phyloP scores from a whole-genome alignment of 2,888 invertebrate species.

The Troilus luridus region DNA sequence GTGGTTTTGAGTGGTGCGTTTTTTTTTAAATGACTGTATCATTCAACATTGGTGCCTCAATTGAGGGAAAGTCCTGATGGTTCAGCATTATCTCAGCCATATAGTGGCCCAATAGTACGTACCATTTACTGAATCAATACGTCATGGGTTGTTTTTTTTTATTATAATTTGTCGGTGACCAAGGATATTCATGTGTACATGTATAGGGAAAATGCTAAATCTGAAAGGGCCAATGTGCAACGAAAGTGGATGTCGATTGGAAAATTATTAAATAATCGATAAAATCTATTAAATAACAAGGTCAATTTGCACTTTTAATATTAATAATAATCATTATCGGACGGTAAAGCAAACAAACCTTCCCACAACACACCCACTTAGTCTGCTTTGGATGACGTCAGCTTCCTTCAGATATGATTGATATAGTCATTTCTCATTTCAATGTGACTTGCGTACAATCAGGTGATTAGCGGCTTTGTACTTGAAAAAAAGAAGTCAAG shows the following conservation, averaged over 20 bases:
- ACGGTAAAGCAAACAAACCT: not conserved
- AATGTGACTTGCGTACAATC: not conserved
- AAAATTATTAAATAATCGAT: not conserved
- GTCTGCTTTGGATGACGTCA: not conserved
- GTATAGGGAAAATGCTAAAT: not conserved
- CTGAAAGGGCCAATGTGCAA: not conserved
- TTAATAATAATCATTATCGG: not conserved
- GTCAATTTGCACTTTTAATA: not conserved
- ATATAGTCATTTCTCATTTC: not conserved
- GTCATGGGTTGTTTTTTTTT: no score
- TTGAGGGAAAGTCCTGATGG: no score
- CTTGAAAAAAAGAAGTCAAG: not conserved
- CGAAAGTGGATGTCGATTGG: not conserved
- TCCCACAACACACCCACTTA: not conserved
- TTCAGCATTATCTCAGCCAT: no score
- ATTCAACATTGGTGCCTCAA: no score
- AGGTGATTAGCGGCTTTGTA: not conserved
- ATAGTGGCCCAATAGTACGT: no score
- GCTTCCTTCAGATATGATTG: not conserved
- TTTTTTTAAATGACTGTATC: no score
- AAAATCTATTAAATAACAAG: not conserved
- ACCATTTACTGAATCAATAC: no score
- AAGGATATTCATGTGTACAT: not conserved
- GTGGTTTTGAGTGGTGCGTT: no score
- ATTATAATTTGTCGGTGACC: no score